Base-by-base conservation (phyloP, 2,113 vertebrate genomes). In the Amazona guildingii region DNA sequence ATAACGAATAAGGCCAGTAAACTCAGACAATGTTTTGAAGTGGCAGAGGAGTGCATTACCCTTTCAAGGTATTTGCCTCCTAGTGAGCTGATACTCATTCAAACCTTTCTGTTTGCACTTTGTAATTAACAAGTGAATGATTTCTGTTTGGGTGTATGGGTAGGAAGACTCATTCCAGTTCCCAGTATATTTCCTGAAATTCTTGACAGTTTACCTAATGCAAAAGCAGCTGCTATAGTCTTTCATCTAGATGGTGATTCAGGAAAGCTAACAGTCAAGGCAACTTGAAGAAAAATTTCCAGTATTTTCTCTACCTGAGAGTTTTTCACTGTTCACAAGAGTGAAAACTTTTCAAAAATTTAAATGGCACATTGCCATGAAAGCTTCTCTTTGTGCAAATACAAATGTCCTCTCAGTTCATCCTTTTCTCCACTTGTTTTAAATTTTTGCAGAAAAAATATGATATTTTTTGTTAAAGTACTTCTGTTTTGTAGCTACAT, bases 31-130 rank as follows among this genome's bases (percentile, higher is more conserved):
- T 23, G 13, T 8, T 21, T 12, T 3, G 11, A 61, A 37, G 12
- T 27, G 54, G 48, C 83, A 51, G 59, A 73, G 70, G 25, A 33
- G 27, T 4, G 3, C 18, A 16, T 62, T 28, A n/a, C 19, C 11
- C 13, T 44, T 44, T 21, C 31, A 31, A 33, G 11, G 21, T 35
- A 27, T 39, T 86, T 0, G 0, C 33, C 46, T 88, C 24, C 37
- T 24, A 2, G 7, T 17, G 28, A 49, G n/a, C 35, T 83, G 85
- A 4, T 25, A 17, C 13, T 79, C 29, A 55, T 74, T 35, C 19
- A 81, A 67, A 31, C 12, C 20, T 87, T 70, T 75, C 14, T 81
- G 28, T 37, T 87, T 85, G 17, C 11, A 49, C 21, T 68, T 55
- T 51, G 13, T 55, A 25, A 74, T 67, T 63, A 70, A 23, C 9